These are phyloP conservation scores for Stenotaenia linearis DNA, from an alignment of 2,888 invertebrate species.

Conservation along the genomic window DNA sequence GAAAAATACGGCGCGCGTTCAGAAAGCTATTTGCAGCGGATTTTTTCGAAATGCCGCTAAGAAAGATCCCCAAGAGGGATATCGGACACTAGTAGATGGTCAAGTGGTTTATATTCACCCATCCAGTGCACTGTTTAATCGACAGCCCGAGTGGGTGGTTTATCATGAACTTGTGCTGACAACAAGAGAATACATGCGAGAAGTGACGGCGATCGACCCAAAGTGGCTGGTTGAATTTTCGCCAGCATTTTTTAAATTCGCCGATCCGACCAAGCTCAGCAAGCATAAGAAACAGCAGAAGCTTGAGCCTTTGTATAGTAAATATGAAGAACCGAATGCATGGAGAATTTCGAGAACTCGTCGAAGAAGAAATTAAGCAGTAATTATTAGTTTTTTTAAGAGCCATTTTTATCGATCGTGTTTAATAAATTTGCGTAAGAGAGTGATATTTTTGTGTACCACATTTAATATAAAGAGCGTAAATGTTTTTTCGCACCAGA, in stretches of 20 bases:
- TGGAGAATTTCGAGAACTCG: slow-evolving; percentile 96
- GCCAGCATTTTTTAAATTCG: slow-evolving; percentile 97
- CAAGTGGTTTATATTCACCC: slow-evolving; percentile 99
- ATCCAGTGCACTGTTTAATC: slow-evolving; percentile 92
- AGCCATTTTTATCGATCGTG: too few species aligned
- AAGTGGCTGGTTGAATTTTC: slow-evolving; percentile 99
- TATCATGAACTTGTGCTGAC: slow-evolving; percentile 98
- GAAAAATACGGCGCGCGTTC: slow-evolving; percentile 88
- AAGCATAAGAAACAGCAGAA: slow-evolving; percentile 99
- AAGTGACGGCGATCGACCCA: slow-evolving; percentile 93
- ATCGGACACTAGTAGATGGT: slow-evolving; percentile 92
- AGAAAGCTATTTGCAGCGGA: slow-evolving; percentile 94
- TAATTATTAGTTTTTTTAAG: too few species aligned
- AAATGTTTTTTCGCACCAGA: too few species aligned
- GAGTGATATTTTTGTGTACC: too few species aligned
- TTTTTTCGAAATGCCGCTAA: slow-evolving; percentile 99
- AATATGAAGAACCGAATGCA: slow-evolving; percentile 97
- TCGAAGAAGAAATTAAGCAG: too few species aligned
- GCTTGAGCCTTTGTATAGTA: slow-evolving; percentile 94
- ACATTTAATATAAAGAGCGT: too few species aligned
- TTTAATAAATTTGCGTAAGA: too few species aligned
- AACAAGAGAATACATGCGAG: slow-evolving; percentile 98
- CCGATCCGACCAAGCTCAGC: slow-evolving; percentile 95
- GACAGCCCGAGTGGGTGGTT: slow-evolving; percentile 99
- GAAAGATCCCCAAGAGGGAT: slow-evolving; percentile 96